phyloP scores from a whole-genome alignment of 2,113 vertebrate genomes.

The Leptobrachium ailaonicum region DNA sequence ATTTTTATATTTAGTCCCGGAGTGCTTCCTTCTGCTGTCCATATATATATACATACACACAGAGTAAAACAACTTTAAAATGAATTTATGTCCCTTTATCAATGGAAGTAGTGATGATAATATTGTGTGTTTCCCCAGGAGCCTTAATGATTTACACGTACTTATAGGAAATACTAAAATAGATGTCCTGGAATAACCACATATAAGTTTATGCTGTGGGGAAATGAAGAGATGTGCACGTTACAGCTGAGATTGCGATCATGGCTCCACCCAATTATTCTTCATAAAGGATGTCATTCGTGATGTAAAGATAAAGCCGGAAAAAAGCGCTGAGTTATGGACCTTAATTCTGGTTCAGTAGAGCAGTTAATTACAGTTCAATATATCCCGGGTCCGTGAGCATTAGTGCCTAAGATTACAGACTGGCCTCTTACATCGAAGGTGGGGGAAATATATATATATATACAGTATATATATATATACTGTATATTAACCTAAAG shows the following conservation, averaged over 20 bases:
- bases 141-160: too few relatives aligned
- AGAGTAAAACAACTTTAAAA: too few relatives aligned
- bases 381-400: slow-evolving; percentile 38
- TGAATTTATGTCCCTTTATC: too few relatives aligned
- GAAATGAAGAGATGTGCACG: background rate
- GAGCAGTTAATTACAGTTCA: slow-evolving; percentile 51
- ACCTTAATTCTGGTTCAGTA: slow-evolving; percentile 46
- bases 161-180: too few relatives aligned
- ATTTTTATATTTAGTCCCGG: too few relatives aligned
- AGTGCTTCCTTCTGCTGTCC: too few relatives aligned
- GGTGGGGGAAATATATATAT: too few relatives aligned
- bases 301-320: slow-evolving; percentile 36
- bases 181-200: background rate
- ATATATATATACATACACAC: too few relatives aligned
- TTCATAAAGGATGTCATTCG: slow-evolving; percentile 32
- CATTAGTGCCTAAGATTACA: slow-evolving; percentile 31
- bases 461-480: too few relatives aligned
- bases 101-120: too few relatives aligned
- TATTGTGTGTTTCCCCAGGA: too few relatives aligned
- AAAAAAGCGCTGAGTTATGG: slow-evolving; percentile 38
- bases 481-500: background rate
- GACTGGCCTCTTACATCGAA: slow-evolving; percentile 24
- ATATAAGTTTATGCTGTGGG: background rate
- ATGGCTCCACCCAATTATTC: slow-evolving; percentile 38
- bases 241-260: background rate